Evolutionary conservation across 2,888 invertebrate species (phyloP).

Genomic region (Acleris cristana): DNA sequence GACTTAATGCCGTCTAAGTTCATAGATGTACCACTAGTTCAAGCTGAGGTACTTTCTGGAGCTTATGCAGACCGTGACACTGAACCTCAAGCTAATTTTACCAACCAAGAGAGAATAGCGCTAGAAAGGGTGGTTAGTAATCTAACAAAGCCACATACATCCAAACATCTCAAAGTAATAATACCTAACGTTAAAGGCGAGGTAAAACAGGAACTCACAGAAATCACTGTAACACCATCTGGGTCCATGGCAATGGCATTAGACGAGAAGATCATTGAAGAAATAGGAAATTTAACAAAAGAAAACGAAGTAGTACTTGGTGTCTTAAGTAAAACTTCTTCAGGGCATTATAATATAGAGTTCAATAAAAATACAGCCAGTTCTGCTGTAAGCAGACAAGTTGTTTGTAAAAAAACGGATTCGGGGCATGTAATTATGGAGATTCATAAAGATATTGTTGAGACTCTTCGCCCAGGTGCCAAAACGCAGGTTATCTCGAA

Average conservation of each 20-base stretch:
- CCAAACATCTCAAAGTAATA: slow-evolving; percentile 35
- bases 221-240: slow-evolving; percentile 49
- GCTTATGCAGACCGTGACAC: slow-evolving; percentile 3
- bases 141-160: background rate
- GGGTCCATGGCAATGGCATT: slow-evolving; percentile 52
- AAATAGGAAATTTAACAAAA: slow-evolving; percentile 49
- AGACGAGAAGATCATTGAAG: slow-evolving; percentile 50
- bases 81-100: background rate
- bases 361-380: slow-evolving; percentile 43
- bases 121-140: slow-evolving; percentile 3
- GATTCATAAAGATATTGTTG: slow-evolving; percentile 44
- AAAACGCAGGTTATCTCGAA: background rate
- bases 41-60: slow-evolving; percentile 3
- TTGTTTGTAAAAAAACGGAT: slow-evolving; percentile 44
- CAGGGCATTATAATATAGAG: slow-evolving; percentile 48
- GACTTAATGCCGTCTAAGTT: background rate
- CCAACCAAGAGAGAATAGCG: background rate
- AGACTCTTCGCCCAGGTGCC: slow-evolving; percentile 36
- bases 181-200: slow-evolving; percentile 38
- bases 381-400: slow-evolving; percentile 37
- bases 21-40: slow-evolving; percentile 4
- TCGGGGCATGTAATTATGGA: slow-evolving; percentile 49
- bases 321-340: slow-evolving; percentile 47
- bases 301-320: slow-evolving; percentile 45
- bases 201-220: slow-evolving; percentile 38